Evolutionary conservation across 2,888 invertebrate species (phyloP).

Genomic region (Apodemia hepburni): DNA sequence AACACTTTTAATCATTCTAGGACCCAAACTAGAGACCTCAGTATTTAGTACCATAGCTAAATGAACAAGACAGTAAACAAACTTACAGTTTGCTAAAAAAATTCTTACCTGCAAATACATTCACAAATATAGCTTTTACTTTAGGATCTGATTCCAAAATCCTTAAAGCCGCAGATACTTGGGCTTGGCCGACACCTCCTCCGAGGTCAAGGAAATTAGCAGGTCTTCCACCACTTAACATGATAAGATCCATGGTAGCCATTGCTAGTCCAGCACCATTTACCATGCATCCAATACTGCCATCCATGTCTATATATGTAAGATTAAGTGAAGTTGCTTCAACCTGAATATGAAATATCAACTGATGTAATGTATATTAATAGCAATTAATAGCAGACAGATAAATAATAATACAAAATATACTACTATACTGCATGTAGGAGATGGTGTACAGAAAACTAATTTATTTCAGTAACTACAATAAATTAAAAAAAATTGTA

Average conservation of each 20-base stretch:
- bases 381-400: too few species aligned
- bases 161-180: slow-evolving; percentile 95
- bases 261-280: slow-evolving; percentile 99
- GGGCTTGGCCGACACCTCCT: slow-evolving; percentile 96
- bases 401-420: too few species aligned
- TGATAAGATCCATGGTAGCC: slow-evolving; percentile 99
- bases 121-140: slow-evolving; percentile 97
- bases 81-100: not conserved
- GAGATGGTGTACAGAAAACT: too few species aligned
- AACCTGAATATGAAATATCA: slow-evolving; percentile 56
- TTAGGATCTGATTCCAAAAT: slow-evolving; percentile 92
- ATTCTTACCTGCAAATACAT: slow-evolving; percentile 92
- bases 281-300: slow-evolving; percentile 97
- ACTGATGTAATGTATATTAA: too few species aligned
- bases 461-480: too few species aligned
- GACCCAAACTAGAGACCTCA: too few species aligned
- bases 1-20: too few species aligned
- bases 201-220: slow-evolving; percentile 99
- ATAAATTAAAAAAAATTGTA: too few species aligned
- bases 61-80: too few species aligned
- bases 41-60: too few species aligned
- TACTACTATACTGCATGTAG: too few species aligned
- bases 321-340: slow-evolving; percentile 94
- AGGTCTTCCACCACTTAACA: slow-evolving; percentile 96
- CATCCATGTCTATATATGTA: slow-evolving; percentile 98